phyloP scores from a whole-genome alignment of 2,113 vertebrate species.

The Bos taurus region DNA sequence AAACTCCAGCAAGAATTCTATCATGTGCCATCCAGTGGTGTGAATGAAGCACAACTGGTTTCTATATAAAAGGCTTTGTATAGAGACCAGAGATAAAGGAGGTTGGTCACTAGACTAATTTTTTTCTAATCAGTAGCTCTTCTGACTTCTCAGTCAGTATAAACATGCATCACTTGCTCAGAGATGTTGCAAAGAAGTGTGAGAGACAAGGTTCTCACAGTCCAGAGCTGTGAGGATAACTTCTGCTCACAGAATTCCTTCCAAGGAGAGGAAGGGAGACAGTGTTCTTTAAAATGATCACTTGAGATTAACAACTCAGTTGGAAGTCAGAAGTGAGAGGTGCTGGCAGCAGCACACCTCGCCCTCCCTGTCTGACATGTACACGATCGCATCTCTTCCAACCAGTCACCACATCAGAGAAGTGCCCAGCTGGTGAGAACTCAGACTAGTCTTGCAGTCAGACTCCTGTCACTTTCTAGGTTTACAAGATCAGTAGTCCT shows the following conservation, averaged over 20 bases:
- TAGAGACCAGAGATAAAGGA: not conserved
- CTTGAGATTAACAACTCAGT: not conserved
- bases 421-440: not conserved
- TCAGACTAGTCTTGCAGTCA: not conserved
- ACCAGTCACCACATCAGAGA: not conserved
- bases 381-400: not conserved
- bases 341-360: not conserved
- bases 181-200: not conserved
- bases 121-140: not conserved
- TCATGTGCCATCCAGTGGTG: not conserved
- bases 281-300: not conserved
- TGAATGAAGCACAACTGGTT: not conserved
- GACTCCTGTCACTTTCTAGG: not conserved
- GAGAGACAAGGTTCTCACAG: not conserved
- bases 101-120: not conserved
- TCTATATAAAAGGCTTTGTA: not conserved
- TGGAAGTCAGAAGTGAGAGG: not conserved
- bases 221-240: not conserved
- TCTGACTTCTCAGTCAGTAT: not conserved
- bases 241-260: not conserved
- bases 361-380: not conserved
- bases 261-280: not conserved
- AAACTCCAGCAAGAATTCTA: not conserved
- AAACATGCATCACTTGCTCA: not conserved
- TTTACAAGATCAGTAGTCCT: slow-evolving; percentile 2